Conservation (phyloP, 2,888 invertebrate species). For the Lepidocyrtinus sp. region DNA sequence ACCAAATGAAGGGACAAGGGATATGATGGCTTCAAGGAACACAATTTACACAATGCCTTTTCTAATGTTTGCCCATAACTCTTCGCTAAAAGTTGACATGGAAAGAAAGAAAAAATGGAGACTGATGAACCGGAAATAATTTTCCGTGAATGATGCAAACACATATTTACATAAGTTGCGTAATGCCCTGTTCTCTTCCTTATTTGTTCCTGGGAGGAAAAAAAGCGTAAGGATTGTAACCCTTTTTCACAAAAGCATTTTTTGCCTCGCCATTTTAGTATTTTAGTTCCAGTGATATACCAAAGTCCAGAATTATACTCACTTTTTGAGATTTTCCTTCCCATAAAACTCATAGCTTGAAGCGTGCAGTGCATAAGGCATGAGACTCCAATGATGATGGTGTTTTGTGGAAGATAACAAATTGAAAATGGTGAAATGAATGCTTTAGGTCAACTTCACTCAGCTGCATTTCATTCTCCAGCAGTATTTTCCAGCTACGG, state of each 20-base stretch:
- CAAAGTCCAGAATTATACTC: conserved; percentile 46
- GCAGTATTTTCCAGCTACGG: background rate
- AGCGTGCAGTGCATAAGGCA: background rate
- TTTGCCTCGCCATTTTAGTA: conserved; percentile 3
- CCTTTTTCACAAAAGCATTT: background rate
- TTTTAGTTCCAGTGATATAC: background rate
- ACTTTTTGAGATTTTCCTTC: no score
- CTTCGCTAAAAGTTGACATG: no score
- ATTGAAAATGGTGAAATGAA: conserved; percentile 29
- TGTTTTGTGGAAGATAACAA: conserved; percentile 31
- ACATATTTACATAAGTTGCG: background rate
- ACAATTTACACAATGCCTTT: background rate
- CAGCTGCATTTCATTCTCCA: background rate
- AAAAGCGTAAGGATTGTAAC: background rate
- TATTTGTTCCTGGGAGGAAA: background rate
- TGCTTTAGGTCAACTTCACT: conserved; percentile 14
- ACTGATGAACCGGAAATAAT: conserved; percentile 54
- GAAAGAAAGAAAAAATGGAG: background rate
- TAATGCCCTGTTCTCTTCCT: background rate
- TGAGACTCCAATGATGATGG: background rate
- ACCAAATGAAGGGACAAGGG: background rate
- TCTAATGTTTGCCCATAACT: no score
- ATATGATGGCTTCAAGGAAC: background rate
- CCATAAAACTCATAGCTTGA: background rate
- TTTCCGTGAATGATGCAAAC: conserved; percentile 35